Evolutionary conservation across 2,888 invertebrate species (phyloP).

Genomic region (Allophyes oxyacanthae): DNA sequence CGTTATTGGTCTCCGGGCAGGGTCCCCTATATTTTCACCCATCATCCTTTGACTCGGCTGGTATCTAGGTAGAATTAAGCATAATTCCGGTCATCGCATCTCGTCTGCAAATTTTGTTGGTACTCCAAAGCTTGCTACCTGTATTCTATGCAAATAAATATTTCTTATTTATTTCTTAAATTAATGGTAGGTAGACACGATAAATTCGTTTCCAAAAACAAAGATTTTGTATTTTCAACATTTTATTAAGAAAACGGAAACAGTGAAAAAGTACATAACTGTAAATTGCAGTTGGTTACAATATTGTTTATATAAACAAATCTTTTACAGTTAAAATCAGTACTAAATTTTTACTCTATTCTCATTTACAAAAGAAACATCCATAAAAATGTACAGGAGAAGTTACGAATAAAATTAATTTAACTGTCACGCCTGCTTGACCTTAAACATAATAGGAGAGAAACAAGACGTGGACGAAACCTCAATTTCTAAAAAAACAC

Average conservation of each 20-base stretch:
- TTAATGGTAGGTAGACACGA: too few species aligned
- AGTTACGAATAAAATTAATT: conserved; percentile 32
- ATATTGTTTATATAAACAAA: conserved; percentile 84
- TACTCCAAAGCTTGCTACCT: too few species aligned
- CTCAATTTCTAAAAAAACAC: not conserved
- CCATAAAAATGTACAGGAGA: conserved; percentile 45
- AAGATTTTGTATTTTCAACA: conserved; percentile 80
- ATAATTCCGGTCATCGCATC: too few species aligned
- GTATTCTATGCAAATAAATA: too few species aligned
- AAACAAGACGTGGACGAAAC: conserved; percentile 30
- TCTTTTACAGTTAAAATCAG: conserved; percentile 79
- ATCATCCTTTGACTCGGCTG: too few species aligned
- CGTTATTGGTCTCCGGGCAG: too few species aligned
- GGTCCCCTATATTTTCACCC: too few species aligned
- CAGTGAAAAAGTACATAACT: conserved; percentile 89
- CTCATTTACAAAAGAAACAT: conserved; percentile 55
- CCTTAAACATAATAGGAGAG: conserved; percentile 18
- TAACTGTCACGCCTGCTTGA: conserved; percentile 24
- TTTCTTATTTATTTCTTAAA: too few species aligned
- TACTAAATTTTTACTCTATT: conserved; percentile 80
- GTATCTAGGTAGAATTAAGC: too few species aligned
- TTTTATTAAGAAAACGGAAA: conserved; percentile 90
- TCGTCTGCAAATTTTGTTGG: too few species aligned
- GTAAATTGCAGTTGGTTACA: conserved; percentile 88
- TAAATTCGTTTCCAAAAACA: conserved; percentile 20